Percentiles rank a stretch among this genome's conserved stretches.
Evolutionary conservation across 2,888 invertebrate species (phyloP).

Genomic region (Microctonus brassicae): DNA sequence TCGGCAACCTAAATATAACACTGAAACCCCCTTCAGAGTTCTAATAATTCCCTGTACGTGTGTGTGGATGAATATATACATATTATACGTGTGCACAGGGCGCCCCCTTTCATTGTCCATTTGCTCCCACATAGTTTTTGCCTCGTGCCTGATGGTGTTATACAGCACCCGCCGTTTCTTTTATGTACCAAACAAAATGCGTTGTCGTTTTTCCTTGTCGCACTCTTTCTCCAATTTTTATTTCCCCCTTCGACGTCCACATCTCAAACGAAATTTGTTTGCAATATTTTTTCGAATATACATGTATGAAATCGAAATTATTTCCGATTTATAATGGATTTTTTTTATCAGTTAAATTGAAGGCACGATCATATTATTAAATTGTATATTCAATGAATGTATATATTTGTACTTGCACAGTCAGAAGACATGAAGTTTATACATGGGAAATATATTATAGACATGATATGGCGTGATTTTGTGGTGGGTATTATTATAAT

Average conservation of each 20-base stretch:
- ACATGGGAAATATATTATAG: too few relatives aligned
- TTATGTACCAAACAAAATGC: slow-evolving; percentile 54
- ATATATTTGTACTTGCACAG: background rate
- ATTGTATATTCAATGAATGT: background rate
- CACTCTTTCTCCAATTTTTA: slow-evolving; percentile 14
- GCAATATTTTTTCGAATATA: slow-evolving; percentile 9
- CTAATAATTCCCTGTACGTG: slow-evolving; percentile 62
- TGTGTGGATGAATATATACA: too few relatives aligned
- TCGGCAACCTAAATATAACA: slow-evolving; percentile 29
- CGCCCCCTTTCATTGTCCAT: slow-evolving; percentile 43
- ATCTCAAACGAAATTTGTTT: slow-evolving; percentile 4
- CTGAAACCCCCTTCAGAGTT: slow-evolving; percentile 48
- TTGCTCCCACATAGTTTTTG: slow-evolving; percentile 45
- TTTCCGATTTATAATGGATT: slow-evolving; percentile 19
- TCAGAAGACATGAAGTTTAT: too few relatives aligned
- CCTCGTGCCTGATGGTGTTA: slow-evolving; percentile 63
- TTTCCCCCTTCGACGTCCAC: slow-evolving; percentile 21
- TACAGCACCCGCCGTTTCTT: slow-evolving; percentile 62
- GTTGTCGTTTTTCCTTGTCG: background rate
- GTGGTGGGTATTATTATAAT: too few relatives aligned
- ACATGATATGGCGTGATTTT: too few relatives aligned
- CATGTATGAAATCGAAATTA: background rate
- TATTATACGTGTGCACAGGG: too few relatives aligned
- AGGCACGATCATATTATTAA: background rate
- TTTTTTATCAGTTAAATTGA: slow-evolving; percentile 1